phyloP scores from a whole-genome alignment of 2,888 invertebrate species.

The Byasa hedistus region DNA sequence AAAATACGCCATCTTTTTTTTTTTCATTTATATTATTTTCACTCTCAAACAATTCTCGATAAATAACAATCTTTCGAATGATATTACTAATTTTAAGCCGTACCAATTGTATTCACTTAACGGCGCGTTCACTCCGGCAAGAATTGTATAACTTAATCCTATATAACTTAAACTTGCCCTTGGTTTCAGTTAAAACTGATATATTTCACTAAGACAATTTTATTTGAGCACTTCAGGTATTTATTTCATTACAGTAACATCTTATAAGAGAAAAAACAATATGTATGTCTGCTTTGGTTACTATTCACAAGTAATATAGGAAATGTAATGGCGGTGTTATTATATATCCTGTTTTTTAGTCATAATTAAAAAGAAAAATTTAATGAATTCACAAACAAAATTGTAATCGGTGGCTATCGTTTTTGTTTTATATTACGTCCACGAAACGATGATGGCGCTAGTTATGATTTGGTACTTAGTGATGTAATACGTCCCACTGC shows the following conservation, averaged over 20 bases:
- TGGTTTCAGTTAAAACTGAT: not conserved
- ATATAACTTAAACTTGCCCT: constrained; percentile 9
- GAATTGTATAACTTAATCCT: constrained; percentile 12
- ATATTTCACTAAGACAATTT: not conserved
- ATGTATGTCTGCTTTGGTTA: not conserved
- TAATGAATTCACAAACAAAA: too few species aligned
- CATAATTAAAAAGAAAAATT: too few species aligned
- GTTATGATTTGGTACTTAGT: too few species aligned
- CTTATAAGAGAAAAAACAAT: not conserved
- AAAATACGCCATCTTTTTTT: not conserved
- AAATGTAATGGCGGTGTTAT: too few species aligned
- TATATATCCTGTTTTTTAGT: too few species aligned
- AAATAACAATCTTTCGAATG: constrained; percentile 33
- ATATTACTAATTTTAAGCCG: constrained; percentile 16
- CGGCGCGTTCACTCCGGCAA: constrained; percentile 25
- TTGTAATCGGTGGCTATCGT: too few species aligned
- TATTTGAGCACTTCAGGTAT: constrained; percentile 23
- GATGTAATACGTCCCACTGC: too few species aligned
- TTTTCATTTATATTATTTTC: not conserved
- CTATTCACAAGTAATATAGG: not conserved
- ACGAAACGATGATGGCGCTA: too few species aligned
- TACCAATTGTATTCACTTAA: constrained; percentile 30
- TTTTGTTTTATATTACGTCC: too few species aligned
- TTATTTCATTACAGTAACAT: not conserved
- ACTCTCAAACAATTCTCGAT: constrained; percentile 27